Evolutionary conservation across 2,113 vertebrate species (phyloP).

Genomic region (Pluvianellus socialis): DNA sequence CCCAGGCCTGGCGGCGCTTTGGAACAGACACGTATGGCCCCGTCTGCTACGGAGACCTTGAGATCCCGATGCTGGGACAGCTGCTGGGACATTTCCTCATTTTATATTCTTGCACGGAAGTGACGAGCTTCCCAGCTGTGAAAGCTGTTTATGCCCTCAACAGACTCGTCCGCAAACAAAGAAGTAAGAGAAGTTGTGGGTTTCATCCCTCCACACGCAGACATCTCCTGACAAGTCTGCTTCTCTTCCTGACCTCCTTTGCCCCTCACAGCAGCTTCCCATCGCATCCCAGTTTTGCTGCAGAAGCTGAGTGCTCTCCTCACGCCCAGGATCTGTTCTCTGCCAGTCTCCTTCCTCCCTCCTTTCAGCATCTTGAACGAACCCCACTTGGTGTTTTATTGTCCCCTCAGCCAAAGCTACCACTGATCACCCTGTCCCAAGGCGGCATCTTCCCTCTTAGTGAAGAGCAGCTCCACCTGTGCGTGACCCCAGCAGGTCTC

Average conservation of each 20-base stretch:
- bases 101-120: too few species aligned
- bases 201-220: not conserved
- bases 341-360: not conserved
- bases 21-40: rapidly evolving
- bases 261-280: not conserved
- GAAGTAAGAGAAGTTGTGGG: not conserved
- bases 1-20: not conserved
- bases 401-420: not conserved
- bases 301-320: not conserved
- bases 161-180: too few species aligned
- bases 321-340: not conserved
- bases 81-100: not conserved
- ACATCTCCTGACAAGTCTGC: not conserved
- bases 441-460: rapidly evolving
- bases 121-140: rapidly evolving
- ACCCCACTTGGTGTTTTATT: rapidly evolving
- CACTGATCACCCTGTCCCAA: not conserved
- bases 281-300: not conserved
- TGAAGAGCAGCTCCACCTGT: not conserved
- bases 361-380: not conserved
- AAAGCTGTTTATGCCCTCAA: not conserved
- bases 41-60: not conserved
- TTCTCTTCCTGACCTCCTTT: not conserved
- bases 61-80: not conserved
- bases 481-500: not conserved